Percentiles rank a stretch among this genome's conserved stretches.
phyloP scores from a whole-genome alignment of 2,113 vertebrate genomes.

The Odocoileus virginianus region DNA sequence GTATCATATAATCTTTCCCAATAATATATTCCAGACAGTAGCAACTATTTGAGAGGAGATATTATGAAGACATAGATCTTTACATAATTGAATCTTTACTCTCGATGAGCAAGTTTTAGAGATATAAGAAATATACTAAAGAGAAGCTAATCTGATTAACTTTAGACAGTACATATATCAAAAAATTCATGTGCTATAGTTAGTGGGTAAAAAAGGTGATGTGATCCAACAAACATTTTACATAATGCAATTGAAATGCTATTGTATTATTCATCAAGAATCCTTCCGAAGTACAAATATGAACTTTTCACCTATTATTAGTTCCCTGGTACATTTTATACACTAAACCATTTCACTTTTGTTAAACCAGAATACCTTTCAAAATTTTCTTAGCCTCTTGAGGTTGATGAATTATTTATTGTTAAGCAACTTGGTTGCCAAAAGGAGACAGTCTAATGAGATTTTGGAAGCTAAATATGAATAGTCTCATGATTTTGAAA shows the following conservation, averaged over 20 bases:
- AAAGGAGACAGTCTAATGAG: slow-evolving; percentile 40
- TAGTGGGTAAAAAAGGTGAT: not conserved
- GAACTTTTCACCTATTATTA: slow-evolving; percentile 48
- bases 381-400: slow-evolving; percentile 18
- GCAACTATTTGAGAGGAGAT: not conserved
- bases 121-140: not conserved
- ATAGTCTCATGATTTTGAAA: slow-evolving; percentile 47
- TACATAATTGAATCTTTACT: not conserved
- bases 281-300: not conserved
- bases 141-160: not conserved
- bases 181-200: not conserved
- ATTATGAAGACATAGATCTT: slow-evolving; percentile 12
- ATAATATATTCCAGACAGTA: not conserved
- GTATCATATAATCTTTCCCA: not conserved
- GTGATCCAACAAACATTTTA: not conserved
- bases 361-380: slow-evolving; percentile 26
- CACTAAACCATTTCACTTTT: not conserved
- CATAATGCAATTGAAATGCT: not conserved
- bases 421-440: slow-evolving; percentile 14
- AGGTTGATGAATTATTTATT: slow-evolving; percentile 40
- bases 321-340: not conserved
- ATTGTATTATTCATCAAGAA: not conserved
- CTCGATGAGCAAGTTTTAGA: not conserved
- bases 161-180: not conserved
- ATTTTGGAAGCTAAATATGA: slow-evolving; percentile 32